phyloP scores from a whole-genome alignment of 2,797 vertebrate genomes.

The Rallus crepitans region DNA sequence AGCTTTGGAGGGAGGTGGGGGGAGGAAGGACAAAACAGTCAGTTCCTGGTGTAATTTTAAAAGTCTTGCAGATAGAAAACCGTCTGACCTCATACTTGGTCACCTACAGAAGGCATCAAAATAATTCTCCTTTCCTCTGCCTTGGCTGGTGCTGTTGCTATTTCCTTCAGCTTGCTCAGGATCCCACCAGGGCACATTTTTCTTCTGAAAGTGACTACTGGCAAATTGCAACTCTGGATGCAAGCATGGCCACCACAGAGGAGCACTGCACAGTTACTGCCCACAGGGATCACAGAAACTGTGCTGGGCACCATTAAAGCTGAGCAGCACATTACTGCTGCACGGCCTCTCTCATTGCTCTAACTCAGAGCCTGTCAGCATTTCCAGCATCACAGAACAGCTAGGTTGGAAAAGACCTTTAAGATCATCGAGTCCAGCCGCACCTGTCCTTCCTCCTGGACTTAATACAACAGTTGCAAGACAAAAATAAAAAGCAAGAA shows the following conservation, averaged over 20 bases:
- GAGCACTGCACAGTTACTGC: background rate
- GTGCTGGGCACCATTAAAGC: background rate
- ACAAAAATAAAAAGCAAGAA: background rate
- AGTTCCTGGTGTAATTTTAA: background rate
- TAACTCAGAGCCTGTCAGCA: background rate
- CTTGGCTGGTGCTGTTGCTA: background rate
- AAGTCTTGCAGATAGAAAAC: background rate
- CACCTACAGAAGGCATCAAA: background rate
- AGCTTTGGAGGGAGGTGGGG: background rate
- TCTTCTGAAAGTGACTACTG: background rate
- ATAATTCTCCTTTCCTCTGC: background rate
- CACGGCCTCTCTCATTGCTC: background rate
- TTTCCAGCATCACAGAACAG: background rate
- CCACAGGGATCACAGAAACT: background rate
- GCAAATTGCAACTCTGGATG: background rate
- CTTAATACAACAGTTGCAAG: background rate
- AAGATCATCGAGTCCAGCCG: too few relatives aligned
- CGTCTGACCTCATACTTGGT: background rate
- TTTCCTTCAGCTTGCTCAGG: accelerated
- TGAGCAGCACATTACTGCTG: background rate
- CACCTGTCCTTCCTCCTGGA: background rate
- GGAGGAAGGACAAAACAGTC: background rate
- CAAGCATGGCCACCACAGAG: accelerated
- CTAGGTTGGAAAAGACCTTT: too few relatives aligned
- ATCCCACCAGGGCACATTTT: background rate